Evolutionary conservation across 2,113 vertebrate genomes (phyloP).

Genomic region (Paedocypris sp.): DNA sequence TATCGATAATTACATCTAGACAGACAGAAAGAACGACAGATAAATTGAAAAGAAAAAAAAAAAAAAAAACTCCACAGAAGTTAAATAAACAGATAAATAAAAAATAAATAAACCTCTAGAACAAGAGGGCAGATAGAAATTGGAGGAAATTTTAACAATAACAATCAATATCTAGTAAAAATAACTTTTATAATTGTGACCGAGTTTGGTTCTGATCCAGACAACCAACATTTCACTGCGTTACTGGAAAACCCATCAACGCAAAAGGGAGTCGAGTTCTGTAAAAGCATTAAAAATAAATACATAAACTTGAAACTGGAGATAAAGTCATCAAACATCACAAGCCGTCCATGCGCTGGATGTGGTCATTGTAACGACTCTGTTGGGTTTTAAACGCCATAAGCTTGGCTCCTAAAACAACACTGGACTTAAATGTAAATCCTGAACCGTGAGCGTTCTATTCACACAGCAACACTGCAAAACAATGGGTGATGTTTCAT

Average conservation of each 20-base stretch:
- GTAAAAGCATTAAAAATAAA: constrained; percentile 22
- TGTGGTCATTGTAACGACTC: constrained; percentile 1
- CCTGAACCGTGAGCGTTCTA: constrained; percentile 19
- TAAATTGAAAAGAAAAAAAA: too few species aligned
- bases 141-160: too few species aligned
- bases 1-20: too few species aligned
- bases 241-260: constrained; percentile 31
- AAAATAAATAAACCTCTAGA: too few species aligned
- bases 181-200: neutral
- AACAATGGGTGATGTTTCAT: constrained; percentile 17
- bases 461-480: constrained; percentile 1
- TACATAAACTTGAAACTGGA: constrained; percentile 31
- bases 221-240: constrained; percentile 23
- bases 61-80: too few species aligned
- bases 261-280: constrained; percentile 20
- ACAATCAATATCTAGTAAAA: too few species aligned
- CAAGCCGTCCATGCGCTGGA: constrained; percentile 4
- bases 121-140: too few species aligned
- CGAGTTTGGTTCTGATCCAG: constrained; percentile 12
- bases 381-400: constrained; percentile 12
- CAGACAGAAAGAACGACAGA: too few species aligned
- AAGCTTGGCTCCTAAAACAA: constrained; percentile 20
- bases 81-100: too few species aligned
- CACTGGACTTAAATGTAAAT: constrained; percentile 15
- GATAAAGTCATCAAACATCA: constrained; percentile 26